A percentile compares a stretch with the other conserved stretches of the same genome.
Conservation (phyloP, 2,797 vertebrate genomes). For the Tauraco hartlaubi region DNA sequence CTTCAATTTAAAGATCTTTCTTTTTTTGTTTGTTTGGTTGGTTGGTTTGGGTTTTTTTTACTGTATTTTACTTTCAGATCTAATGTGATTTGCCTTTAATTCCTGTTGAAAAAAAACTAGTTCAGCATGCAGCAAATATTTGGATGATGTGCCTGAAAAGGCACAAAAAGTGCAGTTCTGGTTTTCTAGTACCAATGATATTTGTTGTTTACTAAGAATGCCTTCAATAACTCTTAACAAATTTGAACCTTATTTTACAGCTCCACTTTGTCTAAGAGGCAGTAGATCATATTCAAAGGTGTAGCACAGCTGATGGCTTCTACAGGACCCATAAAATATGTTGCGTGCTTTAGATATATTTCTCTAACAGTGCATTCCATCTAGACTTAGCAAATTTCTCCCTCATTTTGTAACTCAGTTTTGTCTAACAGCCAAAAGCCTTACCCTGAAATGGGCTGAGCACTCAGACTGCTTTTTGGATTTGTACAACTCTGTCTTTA, state of each 20-base stretch:
- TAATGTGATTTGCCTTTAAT: neutral
- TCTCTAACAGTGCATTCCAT: neutral
- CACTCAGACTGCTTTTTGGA: neutral
- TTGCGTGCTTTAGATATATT: neutral
- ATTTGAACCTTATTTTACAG: slow-evolving; percentile 25
- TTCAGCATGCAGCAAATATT: neutral
- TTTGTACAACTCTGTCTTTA: neutral
- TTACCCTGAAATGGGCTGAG: neutral
- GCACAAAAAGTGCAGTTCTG: neutral
- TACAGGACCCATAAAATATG: neutral
- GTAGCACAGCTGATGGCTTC: neutral
- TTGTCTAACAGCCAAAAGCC: neutral
- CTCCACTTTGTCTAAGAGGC: neutral
- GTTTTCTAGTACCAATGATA: neutral
- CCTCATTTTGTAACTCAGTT: neutral
- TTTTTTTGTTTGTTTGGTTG: neutral
- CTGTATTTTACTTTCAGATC: neutral
- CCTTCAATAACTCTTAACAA: neutral
- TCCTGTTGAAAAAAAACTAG: neutral
- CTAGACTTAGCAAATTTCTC: neutral
- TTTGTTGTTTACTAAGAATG: neutral
- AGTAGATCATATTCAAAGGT: neutral
- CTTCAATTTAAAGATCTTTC: neutral
- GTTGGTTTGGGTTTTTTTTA: neutral
- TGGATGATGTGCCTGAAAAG: neutral